Evolutionary conservation across 2,888 invertebrate genomes (phyloP).

Genomic region (Himalopsyche kuldschensis): DNA sequence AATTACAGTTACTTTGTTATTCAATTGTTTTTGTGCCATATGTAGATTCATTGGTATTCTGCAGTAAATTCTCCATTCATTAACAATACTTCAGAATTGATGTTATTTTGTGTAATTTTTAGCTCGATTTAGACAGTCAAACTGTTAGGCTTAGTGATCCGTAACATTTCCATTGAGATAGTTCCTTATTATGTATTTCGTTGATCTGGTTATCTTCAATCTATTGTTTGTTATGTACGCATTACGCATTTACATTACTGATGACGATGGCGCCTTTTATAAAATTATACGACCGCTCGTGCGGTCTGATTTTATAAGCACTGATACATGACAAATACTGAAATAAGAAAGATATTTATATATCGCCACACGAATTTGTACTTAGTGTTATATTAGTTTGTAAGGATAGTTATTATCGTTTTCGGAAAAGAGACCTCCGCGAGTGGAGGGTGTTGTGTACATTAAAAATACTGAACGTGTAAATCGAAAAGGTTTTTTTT

Average conservation of each 20-base stretch:
- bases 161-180: constrained; percentile 30
- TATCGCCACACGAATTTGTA: constrained; percentile 35
- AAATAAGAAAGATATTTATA: constrained; percentile 14
- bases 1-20: not conserved
- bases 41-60: constrained; percentile 4
- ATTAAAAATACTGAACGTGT: constrained; percentile 14
- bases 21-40: constrained; percentile 10
- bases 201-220: constrained; percentile 9
- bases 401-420: constrained; percentile 22
- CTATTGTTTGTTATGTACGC: constrained; percentile 11
- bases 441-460: not conserved
- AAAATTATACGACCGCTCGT: not conserved
- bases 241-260: constrained; percentile 17
- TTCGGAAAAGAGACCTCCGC: not conserved
- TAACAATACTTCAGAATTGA: not conserved
- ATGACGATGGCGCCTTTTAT: not conserved
- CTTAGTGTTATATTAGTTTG: constrained; percentile 31
- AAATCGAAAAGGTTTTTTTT: not conserved
- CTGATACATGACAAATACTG: constrained; percentile 21
- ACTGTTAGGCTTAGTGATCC: constrained; percentile 24
- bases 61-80: not conserved
- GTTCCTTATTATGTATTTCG: constrained; percentile 22
- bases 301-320: constrained; percentile 17
- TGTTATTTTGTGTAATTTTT: not conserved
- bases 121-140: constrained; percentile 7